These are phyloP conservation scores for Acyrthosiphon pisum DNA, from an alignment of 1,140 invertebrate species.

Conservation along the genomic window DNA sequence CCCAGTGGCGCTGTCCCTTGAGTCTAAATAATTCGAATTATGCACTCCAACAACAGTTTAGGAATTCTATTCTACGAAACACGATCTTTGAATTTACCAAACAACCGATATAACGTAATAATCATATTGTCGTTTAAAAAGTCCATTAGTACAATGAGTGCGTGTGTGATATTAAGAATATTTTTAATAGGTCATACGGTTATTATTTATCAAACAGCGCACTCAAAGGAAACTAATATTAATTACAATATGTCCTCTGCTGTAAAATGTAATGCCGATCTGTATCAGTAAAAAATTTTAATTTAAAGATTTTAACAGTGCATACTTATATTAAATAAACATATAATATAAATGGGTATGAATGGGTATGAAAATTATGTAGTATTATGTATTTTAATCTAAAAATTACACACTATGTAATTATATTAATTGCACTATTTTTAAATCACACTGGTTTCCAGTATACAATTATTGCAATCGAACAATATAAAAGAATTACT, in stretches of 20 bases:
- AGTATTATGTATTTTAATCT: neutral
- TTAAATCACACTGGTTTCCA: neutral
- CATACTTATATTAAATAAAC: neutral
- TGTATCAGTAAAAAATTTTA: neutral
- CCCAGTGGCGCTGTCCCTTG: conserved; percentile 33
- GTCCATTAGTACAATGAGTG: neutral
- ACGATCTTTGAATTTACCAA: neutral
- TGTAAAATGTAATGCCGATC: neutral
- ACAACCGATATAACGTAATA: neutral
- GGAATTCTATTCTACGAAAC: conserved; percentile 44
- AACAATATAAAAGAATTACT: neutral
- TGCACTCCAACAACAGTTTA: conserved; percentile 20
- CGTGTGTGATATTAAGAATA: neutral
- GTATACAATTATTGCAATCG: neutral
- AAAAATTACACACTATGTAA: neutral
- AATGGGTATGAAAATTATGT: neutral
- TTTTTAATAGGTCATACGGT: neutral
- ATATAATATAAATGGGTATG: too few species aligned
- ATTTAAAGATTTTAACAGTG: neutral
- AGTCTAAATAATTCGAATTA: conserved; percentile 45
- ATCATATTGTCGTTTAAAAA: neutral
- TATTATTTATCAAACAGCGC: neutral
- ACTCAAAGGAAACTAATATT: neutral
- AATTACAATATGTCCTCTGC: neutral
- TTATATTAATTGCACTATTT: neutral